Conservation (phyloP, 2,113 vertebrate species). For the Pipra filicauda region DNA sequence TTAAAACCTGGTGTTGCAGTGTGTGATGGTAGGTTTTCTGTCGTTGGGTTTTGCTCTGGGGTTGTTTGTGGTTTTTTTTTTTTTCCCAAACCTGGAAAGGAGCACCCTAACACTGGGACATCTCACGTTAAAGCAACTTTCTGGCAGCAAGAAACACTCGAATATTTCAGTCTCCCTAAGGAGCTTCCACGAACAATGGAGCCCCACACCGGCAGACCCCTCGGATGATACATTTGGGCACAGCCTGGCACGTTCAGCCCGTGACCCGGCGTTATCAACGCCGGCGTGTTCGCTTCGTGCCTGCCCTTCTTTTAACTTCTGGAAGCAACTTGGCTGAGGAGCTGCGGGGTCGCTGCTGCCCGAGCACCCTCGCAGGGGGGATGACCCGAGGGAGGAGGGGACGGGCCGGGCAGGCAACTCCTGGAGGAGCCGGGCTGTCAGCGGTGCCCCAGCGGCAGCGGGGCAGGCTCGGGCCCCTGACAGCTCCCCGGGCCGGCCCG, state of each 20-base stretch:
- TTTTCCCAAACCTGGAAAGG: background rate
- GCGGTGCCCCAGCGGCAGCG: background rate
- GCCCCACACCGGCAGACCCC: background rate
- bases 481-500: background rate
- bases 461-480: background rate
- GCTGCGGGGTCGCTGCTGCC: background rate
- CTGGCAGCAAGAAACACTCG: background rate
- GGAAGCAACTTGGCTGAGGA: background rate
- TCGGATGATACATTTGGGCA: background rate
- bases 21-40: background rate
- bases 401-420: background rate
- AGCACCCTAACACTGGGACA: background rate
- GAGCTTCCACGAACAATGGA: background rate
- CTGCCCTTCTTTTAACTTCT: background rate
- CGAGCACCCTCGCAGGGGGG: no score
- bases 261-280: background rate
- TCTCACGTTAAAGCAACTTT: background rate
- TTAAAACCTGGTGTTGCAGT: background rate
- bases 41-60: background rate
- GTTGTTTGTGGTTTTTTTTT: no score
- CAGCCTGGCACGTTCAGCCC: background rate
- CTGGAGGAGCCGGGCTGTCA: background rate
- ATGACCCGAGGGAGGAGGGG: background rate
- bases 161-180: background rate
- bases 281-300: background rate